Evolutionary conservation across 2,888 invertebrate species (phyloP).

Genomic region (Pardosa pseudoannulata): DNA sequence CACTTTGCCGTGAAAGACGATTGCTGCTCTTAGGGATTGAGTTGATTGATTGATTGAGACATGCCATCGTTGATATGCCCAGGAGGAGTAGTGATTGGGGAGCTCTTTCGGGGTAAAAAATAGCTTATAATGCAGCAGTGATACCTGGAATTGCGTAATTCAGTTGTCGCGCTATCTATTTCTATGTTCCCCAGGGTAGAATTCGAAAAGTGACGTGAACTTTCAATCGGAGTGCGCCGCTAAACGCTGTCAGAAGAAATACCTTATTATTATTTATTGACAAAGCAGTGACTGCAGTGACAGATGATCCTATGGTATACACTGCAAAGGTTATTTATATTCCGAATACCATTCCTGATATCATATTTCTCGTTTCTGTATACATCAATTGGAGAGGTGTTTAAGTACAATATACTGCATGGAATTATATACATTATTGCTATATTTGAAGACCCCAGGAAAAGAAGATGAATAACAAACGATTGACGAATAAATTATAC

Average conservation of each 20-base stretch:
- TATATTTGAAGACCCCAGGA: no score
- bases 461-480: no score
- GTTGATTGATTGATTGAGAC: constrained; percentile 50
- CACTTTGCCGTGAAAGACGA: constrained; percentile 28
- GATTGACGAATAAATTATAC: no score
- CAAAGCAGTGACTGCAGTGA: background rate
- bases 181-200: background rate
- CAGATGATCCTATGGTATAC: no score
- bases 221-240: background rate
- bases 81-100: background rate
- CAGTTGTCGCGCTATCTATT: background rate
- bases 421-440: no score
- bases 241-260: background rate
- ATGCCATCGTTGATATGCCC: background rate
- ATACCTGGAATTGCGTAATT: background rate
- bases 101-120: background rate
- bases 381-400: no score
- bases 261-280: background rate
- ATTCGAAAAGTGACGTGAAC: background rate
- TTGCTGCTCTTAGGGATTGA: constrained; percentile 26
- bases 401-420: no score
- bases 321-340: no score
- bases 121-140: background rate
- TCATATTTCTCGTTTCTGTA: no score
- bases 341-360: no score